Percentiles rank a stretch among this genome's conserved stretches.
These are phyloP conservation scores for Pseudoatta argentina DNA, from an alignment of 1,140 invertebrate species.

Conservation along the genomic window DNA sequence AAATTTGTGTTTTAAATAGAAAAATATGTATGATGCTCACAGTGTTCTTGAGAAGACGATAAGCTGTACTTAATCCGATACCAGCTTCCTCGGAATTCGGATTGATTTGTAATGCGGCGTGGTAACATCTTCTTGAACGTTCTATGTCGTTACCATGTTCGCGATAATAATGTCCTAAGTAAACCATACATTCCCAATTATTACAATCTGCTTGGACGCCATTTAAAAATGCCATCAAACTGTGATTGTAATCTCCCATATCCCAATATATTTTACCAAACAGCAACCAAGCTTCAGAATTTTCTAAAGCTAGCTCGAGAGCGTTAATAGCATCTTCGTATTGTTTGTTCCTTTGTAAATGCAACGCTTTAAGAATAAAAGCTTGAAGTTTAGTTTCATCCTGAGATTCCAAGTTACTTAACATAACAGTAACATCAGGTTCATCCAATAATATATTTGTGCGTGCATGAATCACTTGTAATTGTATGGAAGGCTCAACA, in stretches of 20 bases:
- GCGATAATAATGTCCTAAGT: conserved; percentile 92
- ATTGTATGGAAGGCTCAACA: conserved; percentile 72
- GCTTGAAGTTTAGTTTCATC: conserved; percentile 75
- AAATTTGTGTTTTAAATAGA: neutral
- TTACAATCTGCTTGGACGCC: conserved; percentile 91
- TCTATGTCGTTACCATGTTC: conserved; percentile 87
- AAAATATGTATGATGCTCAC: conserved; percentile 81
- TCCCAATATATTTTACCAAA: conserved; percentile 90
- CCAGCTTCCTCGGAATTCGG: conserved; percentile 89
- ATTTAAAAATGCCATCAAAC: conserved; percentile 89
- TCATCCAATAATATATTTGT: conserved; percentile 79
- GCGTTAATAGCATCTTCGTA: conserved; percentile 87
- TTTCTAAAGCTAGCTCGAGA: conserved; percentile 85
- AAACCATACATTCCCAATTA: conserved; percentile 91
- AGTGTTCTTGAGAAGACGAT: conserved; percentile 89
- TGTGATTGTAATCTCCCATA: conserved; percentile 88
- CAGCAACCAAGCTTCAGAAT: conserved; percentile 88
- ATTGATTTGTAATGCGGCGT: conserved; percentile 93
- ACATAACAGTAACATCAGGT: conserved; percentile 70
- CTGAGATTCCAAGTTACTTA: conserved; percentile 80
- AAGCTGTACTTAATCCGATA: conserved; percentile 91
- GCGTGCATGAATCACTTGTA: conserved; percentile 77
- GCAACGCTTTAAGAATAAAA: conserved; percentile 77
- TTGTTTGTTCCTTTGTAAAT: conserved; percentile 85
- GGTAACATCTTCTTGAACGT: conserved; percentile 93